Evolutionary conservation across 2,113 vertebrate genomes (phyloP).

Genomic region (Tylochromis polylepis): DNA sequence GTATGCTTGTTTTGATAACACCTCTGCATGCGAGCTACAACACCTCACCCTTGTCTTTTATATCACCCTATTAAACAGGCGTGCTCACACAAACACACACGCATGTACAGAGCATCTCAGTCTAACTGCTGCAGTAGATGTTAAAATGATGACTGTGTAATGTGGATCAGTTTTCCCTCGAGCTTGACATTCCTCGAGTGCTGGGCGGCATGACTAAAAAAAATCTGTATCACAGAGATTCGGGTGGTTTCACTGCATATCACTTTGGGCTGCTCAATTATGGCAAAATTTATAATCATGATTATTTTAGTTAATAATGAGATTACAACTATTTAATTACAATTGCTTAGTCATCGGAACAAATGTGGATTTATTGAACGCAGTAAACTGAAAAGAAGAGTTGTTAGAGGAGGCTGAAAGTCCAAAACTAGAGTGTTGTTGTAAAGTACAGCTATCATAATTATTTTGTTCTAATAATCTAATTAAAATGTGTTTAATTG

Average conservation of each 20-base stretch:
- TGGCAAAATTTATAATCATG: background rate
- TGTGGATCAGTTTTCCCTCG: background rate
- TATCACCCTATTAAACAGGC: slow-evolving; percentile 5
- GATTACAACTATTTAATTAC: background rate
- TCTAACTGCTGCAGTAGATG: background rate
- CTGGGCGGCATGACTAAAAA: background rate
- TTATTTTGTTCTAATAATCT: background rate
- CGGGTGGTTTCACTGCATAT: background rate
- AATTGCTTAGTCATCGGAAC: background rate
- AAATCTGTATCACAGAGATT: background rate
- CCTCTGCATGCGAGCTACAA: slow-evolving; percentile 9
- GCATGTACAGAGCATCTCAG: background rate
- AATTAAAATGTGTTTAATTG: background rate
- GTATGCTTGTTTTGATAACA: slow-evolving; percentile 1
- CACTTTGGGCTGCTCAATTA: background rate
- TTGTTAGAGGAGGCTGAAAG: background rate
- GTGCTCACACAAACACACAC: background rate
- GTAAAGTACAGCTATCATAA: background rate
- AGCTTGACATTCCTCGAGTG: background rate
- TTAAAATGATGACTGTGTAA: background rate
- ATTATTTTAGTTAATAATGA: background rate
- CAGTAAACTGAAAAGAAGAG: background rate
- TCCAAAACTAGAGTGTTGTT: background rate
- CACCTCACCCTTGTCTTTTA: background rate
- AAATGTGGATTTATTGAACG: background rate